A percentile compares a stretch with the other conserved stretches of the same genome.
Evolutionary conservation across 1,140 invertebrate species (phyloP).

Genomic region (Aphaenogaster ashmeadi): DNA sequence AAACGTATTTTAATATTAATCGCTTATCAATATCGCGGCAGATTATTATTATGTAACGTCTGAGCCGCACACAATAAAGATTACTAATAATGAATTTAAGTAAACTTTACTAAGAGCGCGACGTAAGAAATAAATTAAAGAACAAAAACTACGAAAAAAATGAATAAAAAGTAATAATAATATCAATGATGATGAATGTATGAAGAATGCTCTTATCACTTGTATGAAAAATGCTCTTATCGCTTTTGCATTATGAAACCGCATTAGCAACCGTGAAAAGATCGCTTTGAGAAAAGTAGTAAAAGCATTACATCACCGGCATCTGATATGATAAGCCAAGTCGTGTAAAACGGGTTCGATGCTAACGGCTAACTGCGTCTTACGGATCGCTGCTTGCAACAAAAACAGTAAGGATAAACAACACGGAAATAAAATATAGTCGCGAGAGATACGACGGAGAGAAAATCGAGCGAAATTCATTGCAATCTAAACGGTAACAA

Average conservation of each 20-base stretch:
- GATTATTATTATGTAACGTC: neutral
- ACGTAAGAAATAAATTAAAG: constrained; percentile 3
- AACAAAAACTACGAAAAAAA: neutral
- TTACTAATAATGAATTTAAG: neutral
- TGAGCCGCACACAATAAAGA: neutral
- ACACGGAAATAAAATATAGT: constrained; percentile 40
- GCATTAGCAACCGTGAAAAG: neutral
- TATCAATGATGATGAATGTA: neutral
- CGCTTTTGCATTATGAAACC: constrained; percentile 16
- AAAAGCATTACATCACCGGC: constrained; percentile 50
- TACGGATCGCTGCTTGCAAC: constrained; percentile 55
- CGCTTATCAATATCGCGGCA: neutral
- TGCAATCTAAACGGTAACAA: constrained; percentile 34
- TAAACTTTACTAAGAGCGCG: neutral
- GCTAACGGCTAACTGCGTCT: constrained; percentile 47
- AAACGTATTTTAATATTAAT: constrained; percentile 1
- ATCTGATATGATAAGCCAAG: constrained; percentile 45
- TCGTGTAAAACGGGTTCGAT: constrained; percentile 45
- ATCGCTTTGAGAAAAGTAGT: constrained; percentile 13
- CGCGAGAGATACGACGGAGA: neutral
- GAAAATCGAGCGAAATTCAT: constrained; percentile 28
- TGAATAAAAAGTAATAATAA: neutral
- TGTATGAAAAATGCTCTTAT: constrained; percentile 1
- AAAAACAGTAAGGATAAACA: constrained; percentile 47
- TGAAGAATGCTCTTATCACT: constrained; percentile 8